Evolutionary conservation across 2,113 vertebrate species (phyloP), one percentile per base, ranked within the genome.

Genomic region (Neolamprologus variostigma): DNA sequence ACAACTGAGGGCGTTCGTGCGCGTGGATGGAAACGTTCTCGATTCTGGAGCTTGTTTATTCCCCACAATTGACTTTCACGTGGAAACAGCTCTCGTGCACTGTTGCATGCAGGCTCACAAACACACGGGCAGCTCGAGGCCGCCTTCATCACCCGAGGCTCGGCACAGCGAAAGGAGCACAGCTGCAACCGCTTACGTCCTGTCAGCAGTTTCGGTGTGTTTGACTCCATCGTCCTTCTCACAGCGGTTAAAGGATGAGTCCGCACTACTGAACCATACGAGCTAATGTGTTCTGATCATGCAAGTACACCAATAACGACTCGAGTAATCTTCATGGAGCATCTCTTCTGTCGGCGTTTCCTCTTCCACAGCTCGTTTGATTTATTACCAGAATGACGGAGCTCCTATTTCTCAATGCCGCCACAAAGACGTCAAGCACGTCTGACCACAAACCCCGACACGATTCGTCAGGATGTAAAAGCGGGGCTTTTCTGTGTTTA

Each of bases 171-270:
- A 53, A 85, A 76, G 82, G 76, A 85, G 88, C 86, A 59, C 90
- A 91, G 93, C 90, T 94, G 88, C 81, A 87, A 59, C 26, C 14
- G 35, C 81, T 89, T 79, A 42, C 63, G 86, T 91, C 76, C 45
- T 21, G 78, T 95, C 91, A 94, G 92, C 92, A 92, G 78, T 28
- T 80, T 92, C 12, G 78, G 9, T 50, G 89, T 2, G 55, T 79
- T 50, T 61, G 73, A 80, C 53, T 53, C 14, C 17, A 5, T 33
- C 47, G 85, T 66, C 81, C 90, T 76, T 82, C 89, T 90, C 90
- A 37, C 84, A 81, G 80, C 10, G 26, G 50, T 47, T 83, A 28
- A 71, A 76, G 33, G 42, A 51, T 71, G 23, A 23, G 13, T 79
- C 42, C 3, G 23, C 31, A 16, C 7, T 33, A 16, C 57, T 78